These are phyloP conservation scores for Redunca redunca DNA, from an alignment of 2,113 vertebrate genomes.

Conservation along the genomic window DNA sequence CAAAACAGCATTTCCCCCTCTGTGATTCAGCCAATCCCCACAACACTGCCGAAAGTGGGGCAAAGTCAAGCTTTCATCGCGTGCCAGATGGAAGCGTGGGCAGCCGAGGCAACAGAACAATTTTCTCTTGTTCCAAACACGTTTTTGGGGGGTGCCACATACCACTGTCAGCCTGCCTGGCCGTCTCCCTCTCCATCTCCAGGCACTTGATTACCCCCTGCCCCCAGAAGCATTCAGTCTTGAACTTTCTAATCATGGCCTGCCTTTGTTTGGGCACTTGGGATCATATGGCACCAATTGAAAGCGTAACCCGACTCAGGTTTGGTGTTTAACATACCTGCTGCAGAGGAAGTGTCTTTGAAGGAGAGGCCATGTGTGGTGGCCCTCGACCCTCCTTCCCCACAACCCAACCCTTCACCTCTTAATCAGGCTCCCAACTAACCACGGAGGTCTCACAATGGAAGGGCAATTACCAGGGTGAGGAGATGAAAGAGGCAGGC, in stretches of 20 bases:
- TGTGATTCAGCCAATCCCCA: slow-evolving; percentile 42
- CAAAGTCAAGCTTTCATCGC: background rate
- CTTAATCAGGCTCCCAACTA: slow-evolving; percentile 82
- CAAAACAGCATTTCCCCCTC: slow-evolving; percentile 54
- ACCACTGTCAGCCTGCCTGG: slow-evolving; percentile 59
- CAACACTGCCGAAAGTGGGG: slow-evolving; percentile 33
- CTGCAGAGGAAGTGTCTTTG: slow-evolving; percentile 81
- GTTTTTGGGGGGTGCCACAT: slow-evolving; percentile 38
- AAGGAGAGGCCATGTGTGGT: slow-evolving; percentile 79
- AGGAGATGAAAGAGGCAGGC: slow-evolving; percentile 81
- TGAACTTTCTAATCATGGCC: slow-evolving; percentile 80
- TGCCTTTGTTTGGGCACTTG: slow-evolving; percentile 80
- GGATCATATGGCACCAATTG: slow-evolving; percentile 86
- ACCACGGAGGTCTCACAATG: slow-evolving; percentile 78
- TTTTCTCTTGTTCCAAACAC: slow-evolving; percentile 59
- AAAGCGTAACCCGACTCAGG: slow-evolving; percentile 83
- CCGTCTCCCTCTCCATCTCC: slow-evolving; percentile 69
- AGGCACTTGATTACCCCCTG: slow-evolving; percentile 50
- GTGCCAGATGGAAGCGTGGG: slow-evolving; percentile 67
- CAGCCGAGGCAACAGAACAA: slow-evolving; percentile 70
- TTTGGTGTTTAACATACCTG: slow-evolving; percentile 84
- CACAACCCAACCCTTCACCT: slow-evolving; percentile 77
- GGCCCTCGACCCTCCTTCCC: slow-evolving; percentile 80
- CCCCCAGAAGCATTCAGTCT: slow-evolving; percentile 77
- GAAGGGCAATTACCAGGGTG: slow-evolving; percentile 83